Evolutionary conservation across 37 sponge, comb jelly and placozoan genomes (phyloP).

Genomic region (Crambe crambe): DNA sequence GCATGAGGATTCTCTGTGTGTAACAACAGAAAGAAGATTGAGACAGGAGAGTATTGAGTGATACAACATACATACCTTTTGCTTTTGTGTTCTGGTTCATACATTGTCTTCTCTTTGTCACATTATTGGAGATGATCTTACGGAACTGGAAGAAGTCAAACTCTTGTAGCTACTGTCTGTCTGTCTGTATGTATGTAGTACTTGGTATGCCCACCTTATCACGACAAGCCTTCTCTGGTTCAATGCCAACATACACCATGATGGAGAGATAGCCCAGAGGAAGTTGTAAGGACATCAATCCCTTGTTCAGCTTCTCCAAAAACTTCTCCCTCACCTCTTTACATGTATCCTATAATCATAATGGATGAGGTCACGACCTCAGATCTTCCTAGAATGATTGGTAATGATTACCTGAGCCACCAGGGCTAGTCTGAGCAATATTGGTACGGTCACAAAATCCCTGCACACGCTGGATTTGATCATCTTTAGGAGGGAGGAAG

Average conservation of each 20-base stretch:
- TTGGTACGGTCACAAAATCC: slow-evolving; percentile 35
- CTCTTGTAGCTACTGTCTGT: no score
- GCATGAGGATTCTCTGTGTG: slow-evolving; percentile 54
- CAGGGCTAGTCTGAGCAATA: slow-evolving; percentile 48
- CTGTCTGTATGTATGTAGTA: no score
- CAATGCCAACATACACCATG: slow-evolving; percentile 65
- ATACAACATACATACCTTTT: slow-evolving; percentile 50
- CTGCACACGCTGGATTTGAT: slow-evolving; percentile 16
- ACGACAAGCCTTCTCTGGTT: slow-evolving; percentile 43
- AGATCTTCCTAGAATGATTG: no score
- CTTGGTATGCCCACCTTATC: slow-evolving; percentile 19
- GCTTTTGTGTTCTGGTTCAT: slow-evolving; percentile 40
- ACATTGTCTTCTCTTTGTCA: slow-evolving; percentile 51
- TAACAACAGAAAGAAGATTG: no score
- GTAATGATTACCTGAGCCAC: slow-evolving; percentile 59
- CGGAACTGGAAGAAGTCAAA: slow-evolving; percentile 8
- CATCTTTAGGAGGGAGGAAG: slow-evolving; percentile 59
- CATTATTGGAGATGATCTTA: slow-evolving; percentile 13
- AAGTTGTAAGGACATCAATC: slow-evolving; percentile 47
- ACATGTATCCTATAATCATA: slow-evolving; percentile 73
- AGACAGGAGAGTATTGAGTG: no score
- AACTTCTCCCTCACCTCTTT: slow-evolving; percentile 69
- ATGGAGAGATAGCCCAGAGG: slow-evolving; percentile 73
- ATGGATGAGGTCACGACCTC: background rate
- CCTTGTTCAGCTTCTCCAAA: slow-evolving; percentile 63